Evolutionary conservation across 1,140 invertebrate species (phyloP).

Genomic region (Hyphantria cunea): DNA sequence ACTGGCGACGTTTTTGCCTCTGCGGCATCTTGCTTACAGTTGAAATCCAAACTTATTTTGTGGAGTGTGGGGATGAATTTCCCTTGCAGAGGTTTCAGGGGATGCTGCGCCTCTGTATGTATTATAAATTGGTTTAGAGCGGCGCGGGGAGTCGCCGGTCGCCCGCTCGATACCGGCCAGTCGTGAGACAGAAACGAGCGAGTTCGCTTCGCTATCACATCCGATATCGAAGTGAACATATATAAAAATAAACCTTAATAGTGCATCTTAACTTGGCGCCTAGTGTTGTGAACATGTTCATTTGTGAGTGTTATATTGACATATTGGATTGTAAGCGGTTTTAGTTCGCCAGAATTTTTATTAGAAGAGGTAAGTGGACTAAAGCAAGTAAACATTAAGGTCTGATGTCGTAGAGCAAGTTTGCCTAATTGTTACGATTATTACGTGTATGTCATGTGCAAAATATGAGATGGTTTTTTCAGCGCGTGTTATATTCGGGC

Average conservation of each 20-base stretch:
- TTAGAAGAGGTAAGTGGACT: constrained; percentile 7
- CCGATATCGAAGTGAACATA: constrained; percentile 38
- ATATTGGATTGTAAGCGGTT: constrained; percentile 23
- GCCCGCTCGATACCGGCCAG: constrained; percentile 76
- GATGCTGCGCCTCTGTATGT: constrained; percentile 80
- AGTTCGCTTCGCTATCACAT: constrained; percentile 41
- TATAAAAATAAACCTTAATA: constrained; percentile 46
- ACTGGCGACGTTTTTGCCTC: constrained; percentile 74
- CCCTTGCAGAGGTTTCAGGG: constrained; percentile 41
- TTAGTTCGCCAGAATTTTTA: constrained; percentile 15
- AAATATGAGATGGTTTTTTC: constrained; percentile 4
- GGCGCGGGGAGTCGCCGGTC: constrained; percentile 66
- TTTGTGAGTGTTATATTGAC: constrained; percentile 14
- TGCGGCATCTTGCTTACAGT: constrained; percentile 55
- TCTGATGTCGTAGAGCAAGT: constrained; percentile 3
- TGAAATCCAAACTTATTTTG: constrained; percentile 34
- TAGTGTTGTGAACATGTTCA: constrained; percentile 27
- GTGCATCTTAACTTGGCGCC: constrained; percentile 7
- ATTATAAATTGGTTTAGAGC: constrained; percentile 81
- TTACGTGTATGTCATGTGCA: constrained; percentile 15
- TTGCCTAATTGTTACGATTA: constrained; percentile 22
- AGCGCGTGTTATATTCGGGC: neutral
- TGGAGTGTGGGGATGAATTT: constrained; percentile 43
- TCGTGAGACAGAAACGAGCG: constrained; percentile 55
- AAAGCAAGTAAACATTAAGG: constrained; percentile 18